Evolutionary conservation across 1,140 invertebrate genomes (phyloP).

Genomic region (Subanguina moxae): DNA sequence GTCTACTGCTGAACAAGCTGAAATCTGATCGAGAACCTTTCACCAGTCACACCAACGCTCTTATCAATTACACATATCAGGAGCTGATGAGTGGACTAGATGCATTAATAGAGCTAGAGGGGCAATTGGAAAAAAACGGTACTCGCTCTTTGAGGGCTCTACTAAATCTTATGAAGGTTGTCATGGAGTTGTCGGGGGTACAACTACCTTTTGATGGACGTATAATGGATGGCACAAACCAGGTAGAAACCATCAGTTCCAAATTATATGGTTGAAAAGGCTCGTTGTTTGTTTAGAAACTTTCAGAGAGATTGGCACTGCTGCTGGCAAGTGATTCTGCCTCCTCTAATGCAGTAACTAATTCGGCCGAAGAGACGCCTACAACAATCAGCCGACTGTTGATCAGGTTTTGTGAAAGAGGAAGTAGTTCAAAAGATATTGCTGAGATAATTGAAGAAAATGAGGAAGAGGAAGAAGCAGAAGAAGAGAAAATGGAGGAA

Average conservation of each 20-base stretch:
- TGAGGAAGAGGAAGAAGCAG: conserved; percentile 38
- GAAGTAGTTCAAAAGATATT: conserved; percentile 33
- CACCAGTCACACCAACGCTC: conserved; percentile 21
- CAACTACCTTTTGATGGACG: conserved; percentile 45
- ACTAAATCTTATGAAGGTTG: conserved; percentile 36
- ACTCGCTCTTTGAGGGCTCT: conserved; percentile 21
- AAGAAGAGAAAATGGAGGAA: conserved; percentile 16
- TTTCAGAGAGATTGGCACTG: conserved; percentile 28
- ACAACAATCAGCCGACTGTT: conserved; percentile 33
- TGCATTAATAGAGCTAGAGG: conserved; percentile 14
- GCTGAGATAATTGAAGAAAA: conserved; percentile 15
- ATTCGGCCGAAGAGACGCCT: conserved; percentile 12
- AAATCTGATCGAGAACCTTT: conserved; percentile 40
- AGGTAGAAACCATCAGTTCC: conserved; percentile 18
- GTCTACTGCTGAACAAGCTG: conserved; percentile 31
- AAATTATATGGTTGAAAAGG: background rate
- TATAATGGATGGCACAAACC: conserved; percentile 42
- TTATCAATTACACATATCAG: conserved; percentile 49
- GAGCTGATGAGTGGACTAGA: conserved; percentile 36
- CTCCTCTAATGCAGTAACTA: background rate
- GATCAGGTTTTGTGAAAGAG: conserved; percentile 36
- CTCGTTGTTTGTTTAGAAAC: conserved; percentile 16
- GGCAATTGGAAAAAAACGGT: conserved; percentile 17
- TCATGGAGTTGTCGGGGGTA: conserved; percentile 30
- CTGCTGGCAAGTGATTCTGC: conserved; percentile 9